Conservation (phyloP, 2,113 vertebrate species). For the Oenanthe oenanthe region DNA sequence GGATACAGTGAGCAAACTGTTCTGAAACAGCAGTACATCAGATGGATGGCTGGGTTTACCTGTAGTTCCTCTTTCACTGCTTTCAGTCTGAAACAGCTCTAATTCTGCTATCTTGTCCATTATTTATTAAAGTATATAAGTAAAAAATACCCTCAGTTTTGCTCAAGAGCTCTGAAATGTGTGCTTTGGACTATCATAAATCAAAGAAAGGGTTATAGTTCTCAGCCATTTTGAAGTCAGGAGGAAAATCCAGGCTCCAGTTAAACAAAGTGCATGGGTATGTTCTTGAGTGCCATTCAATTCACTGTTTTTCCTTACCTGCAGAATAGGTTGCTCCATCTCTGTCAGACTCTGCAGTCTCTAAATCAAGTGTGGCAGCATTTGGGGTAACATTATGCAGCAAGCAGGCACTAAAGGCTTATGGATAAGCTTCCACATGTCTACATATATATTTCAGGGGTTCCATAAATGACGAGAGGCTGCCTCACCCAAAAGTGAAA, state of each 20-base stretch:
- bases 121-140: background rate
- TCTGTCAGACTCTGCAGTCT: background rate
- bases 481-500: background rate
- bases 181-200: background rate
- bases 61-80: background rate
- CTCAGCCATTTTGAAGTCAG: background rate
- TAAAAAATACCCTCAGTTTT: background rate
- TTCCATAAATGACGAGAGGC: background rate
- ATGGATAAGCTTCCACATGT: background rate
- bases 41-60: background rate
- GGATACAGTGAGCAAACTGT: background rate
- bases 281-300: background rate
- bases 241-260: background rate
- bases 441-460: background rate
- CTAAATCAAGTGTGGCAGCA: background rate
- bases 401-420: background rate
- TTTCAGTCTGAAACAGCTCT: background rate
- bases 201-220: background rate
- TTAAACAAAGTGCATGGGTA: background rate
- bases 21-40: background rate
- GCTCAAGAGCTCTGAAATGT: background rate
- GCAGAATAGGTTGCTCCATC: background rate
- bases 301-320: background rate
- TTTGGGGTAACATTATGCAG: background rate
- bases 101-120: background rate